Percentiles rank a stretch among this genome's conserved stretches.
phyloP scores from a whole-genome alignment of 2,113 vertebrate genomes.

The Aphyosemion australe region DNA sequence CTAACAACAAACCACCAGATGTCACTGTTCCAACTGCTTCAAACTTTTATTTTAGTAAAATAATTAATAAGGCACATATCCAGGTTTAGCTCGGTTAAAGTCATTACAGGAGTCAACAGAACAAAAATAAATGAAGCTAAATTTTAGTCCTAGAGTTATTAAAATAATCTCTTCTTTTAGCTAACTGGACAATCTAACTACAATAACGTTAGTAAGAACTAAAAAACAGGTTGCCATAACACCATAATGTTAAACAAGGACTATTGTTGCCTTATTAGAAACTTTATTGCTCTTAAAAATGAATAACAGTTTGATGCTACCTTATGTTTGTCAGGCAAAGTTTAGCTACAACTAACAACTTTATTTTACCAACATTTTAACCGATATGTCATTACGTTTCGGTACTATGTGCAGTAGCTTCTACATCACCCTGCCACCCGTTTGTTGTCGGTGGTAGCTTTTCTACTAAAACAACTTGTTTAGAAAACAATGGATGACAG shows the following conservation, averaged over 20 bases:
- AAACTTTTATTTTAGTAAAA: background rate
- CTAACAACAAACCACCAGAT: constrained; percentile 14
- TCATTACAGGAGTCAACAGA: too few relatives aligned
- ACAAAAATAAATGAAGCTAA: too few relatives aligned
- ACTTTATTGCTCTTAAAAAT: too few relatives aligned
- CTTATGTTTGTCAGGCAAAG: background rate
- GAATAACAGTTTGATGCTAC: too few relatives aligned
- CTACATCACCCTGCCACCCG: rapidly evolving
- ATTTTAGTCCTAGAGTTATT: too few relatives aligned
- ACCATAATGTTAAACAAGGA: too few relatives aligned
- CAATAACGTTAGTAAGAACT: too few relatives aligned
- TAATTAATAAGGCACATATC: background rate
- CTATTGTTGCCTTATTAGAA: too few relatives aligned
- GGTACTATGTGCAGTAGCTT: background rate
- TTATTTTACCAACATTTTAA: background rate
- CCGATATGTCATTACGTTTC: background rate
- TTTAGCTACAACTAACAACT: background rate
- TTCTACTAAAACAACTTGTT: constrained; percentile 19
- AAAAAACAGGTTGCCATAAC: too few relatives aligned
- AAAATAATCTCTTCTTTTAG: background rate
- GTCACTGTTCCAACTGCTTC: constrained; percentile 3
- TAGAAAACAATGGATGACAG: constrained; percentile 12
- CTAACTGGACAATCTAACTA: too few relatives aligned
- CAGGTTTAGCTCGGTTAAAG: too few relatives aligned
- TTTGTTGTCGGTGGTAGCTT: background rate